These are phyloP conservation scores for Condylura cristata DNA, from an alignment of 2,113 vertebrate species.

Conservation along the genomic window DNA sequence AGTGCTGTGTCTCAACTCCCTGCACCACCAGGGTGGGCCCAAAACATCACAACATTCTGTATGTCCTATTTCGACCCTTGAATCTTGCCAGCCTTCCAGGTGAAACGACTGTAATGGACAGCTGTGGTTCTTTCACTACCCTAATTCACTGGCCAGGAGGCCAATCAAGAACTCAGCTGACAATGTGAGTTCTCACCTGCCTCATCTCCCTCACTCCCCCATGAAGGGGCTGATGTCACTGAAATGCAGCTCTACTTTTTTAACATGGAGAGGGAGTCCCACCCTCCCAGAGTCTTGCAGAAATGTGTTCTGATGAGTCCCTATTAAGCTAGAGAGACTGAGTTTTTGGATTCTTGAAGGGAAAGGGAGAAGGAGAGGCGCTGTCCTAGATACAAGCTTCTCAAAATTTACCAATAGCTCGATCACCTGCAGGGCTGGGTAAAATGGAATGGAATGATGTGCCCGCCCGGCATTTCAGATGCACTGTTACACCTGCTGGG, in stretches of 20 bases:
- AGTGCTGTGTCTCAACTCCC: no score
- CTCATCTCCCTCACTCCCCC: no score
- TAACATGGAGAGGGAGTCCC: rapidly evolving
- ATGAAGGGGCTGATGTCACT: background rate
- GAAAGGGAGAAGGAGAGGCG: background rate
- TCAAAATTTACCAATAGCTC: background rate
- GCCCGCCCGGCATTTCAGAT: background rate
- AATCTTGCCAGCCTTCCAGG: background rate
- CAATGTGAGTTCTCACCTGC: background rate
- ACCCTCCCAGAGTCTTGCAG: background rate
- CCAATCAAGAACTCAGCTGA: background rate
- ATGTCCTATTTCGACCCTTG: background rate
- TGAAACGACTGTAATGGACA: background rate
- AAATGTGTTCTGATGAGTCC: background rate
- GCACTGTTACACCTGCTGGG: no score
- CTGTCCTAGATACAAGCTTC: background rate
- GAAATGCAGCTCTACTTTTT: background rate
- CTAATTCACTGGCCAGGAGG: background rate
- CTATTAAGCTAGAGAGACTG: background rate
- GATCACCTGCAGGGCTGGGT: background rate
- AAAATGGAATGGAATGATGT: background rate
- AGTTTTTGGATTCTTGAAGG: background rate
- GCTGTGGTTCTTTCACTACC: background rate
- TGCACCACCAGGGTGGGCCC: no score
- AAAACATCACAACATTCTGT: background rate